Evolutionary conservation across 2,113 vertebrate species (phyloP), one percentile per base, ranked within the genome.

Genomic region (Oxyruncus cristatus): DNA sequence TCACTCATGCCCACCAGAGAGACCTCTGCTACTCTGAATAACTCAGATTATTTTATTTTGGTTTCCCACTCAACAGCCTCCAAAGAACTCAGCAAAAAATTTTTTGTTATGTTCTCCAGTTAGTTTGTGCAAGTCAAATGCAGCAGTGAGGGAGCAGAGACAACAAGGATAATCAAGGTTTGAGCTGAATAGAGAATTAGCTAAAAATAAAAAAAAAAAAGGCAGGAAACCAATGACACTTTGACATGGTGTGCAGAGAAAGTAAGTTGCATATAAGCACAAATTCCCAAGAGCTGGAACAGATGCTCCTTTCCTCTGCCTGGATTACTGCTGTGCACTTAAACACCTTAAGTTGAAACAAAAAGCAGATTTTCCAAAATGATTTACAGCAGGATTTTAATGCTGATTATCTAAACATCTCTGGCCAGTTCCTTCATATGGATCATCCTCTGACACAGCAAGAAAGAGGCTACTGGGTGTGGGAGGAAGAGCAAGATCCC

Each of bases 361-460:
- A 58, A 81, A 75, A n/a, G 35, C 41, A 5, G 8, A 7, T 72
- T 91, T 81, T 46, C 35, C 46, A 39, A 52, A 37, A 12, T 14
- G 18, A 24, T 88, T 23, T 39, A 28, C 11, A 39, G 39, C 44
- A 76, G 35, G n/a, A 33, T 59, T 86, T 71, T 6, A 46, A 42
- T 3, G 16, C 0, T 18, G 35, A 44, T 26, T 9, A 32, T 26
- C 44, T 14, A 19, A 63, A 14, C 0, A 12, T 42, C 50, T 24
- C 59, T 32, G 14, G 6, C 11, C 63, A 35, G 5, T 9, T 74
- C 46, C n/a, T 46, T 58, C 35, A n/a, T 2, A 8, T 0, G 1
- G 46, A 8, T 11, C 42, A 28, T 22, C 33, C 11, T 15, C 30
- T 33, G 53, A 42, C 49, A 24, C 2, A 41, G 39, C 2, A 4